These are phyloP conservation scores for Armadillidium nasatum DNA, from an alignment of 1,140 invertebrate genomes.

Conservation along the genomic window DNA sequence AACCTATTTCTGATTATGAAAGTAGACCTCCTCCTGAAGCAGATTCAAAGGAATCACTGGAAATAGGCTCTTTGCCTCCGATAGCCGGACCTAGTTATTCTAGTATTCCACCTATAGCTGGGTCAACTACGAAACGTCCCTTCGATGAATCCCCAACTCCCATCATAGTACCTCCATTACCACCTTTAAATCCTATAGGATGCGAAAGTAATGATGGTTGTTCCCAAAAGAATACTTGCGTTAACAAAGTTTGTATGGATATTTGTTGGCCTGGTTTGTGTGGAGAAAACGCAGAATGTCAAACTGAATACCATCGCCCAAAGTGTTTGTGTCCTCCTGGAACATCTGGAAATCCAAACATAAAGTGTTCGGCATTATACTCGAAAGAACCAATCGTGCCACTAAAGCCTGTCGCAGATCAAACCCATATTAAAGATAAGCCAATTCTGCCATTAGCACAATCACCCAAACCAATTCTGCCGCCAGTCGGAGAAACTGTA, in stretches of 20 bases:
- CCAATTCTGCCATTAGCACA: slow-evolving; percentile 19
- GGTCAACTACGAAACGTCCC: slow-evolving; percentile 4
- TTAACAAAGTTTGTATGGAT: slow-evolving; percentile 47
- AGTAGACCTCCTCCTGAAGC: slow-evolving; percentile 12
- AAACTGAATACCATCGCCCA: slow-evolving; percentile 47
- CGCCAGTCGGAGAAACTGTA: slow-evolving; percentile 20
- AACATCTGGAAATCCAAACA: slow-evolving; percentile 47
- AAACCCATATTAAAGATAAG: slow-evolving; percentile 1
- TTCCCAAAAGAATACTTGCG: slow-evolving; percentile 46
- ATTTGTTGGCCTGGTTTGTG: slow-evolving; percentile 45
- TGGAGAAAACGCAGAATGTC: slow-evolving; percentile 48
- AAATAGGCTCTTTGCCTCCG: neutral
- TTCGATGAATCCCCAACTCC: neutral
- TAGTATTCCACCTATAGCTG: slow-evolving; percentile 16
- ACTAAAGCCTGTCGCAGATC: slow-evolving; percentile 53
- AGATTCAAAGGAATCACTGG: neutral
- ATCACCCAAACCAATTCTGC: neutral
- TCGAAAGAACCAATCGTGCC: slow-evolving; percentile 75
- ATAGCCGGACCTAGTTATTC: slow-evolving; percentile 16
- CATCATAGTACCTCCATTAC: slow-evolving; percentile 26
- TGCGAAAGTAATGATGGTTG: slow-evolving; percentile 48
- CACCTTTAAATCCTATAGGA: slow-evolving; percentile 35
- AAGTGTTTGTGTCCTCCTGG: slow-evolving; percentile 48
- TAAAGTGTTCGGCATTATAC: slow-evolving; percentile 49
- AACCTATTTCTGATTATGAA: neutral